Evolutionary conservation across 2,888 invertebrate genomes (phyloP).

Genomic region (Hoplodrina blanda): DNA sequence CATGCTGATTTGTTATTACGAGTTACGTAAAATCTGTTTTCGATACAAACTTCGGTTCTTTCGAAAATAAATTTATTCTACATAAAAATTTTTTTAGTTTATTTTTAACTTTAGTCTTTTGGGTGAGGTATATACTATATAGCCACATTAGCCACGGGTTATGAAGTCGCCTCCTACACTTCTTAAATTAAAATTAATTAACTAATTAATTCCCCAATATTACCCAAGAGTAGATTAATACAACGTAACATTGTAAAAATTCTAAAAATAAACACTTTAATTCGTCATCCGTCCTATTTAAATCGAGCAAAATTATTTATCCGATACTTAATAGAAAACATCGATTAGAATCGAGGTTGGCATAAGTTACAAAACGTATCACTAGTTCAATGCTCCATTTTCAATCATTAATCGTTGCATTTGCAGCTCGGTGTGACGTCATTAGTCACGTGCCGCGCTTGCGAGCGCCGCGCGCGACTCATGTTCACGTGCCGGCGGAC

Average conservation of each 20-base stretch:
- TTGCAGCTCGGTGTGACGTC: conserved; percentile 63
- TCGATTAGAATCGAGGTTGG: conserved; percentile 39
- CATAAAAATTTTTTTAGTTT: background rate
- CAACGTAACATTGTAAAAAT: no score
- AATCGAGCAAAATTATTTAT: conserved; percentile 4
- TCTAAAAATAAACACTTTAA: no score
- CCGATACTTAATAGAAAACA: conserved; percentile 33
- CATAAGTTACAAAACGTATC: conserved; percentile 36
- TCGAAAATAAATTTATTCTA: background rate
- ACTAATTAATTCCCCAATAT: no score
- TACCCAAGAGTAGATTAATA: no score
- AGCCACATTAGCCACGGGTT: no score
- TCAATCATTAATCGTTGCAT: conserved; percentile 47
- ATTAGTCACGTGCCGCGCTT: conserved; percentile 58
- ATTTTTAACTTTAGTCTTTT: background rate
- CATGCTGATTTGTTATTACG: background rate
- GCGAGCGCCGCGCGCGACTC: background rate
- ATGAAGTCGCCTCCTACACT: no score
- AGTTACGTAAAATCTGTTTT: background rate
- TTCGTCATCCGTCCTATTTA: background rate
- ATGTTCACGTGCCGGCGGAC: conserved; percentile 54
- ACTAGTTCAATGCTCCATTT: conserved; percentile 66
- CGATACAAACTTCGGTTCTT: background rate
- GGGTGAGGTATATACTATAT: no score
- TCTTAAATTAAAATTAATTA: no score